Evolutionary conservation across 2,113 vertebrate species (phyloP).

Genomic region (Cyanoliseus patagonus): DNA sequence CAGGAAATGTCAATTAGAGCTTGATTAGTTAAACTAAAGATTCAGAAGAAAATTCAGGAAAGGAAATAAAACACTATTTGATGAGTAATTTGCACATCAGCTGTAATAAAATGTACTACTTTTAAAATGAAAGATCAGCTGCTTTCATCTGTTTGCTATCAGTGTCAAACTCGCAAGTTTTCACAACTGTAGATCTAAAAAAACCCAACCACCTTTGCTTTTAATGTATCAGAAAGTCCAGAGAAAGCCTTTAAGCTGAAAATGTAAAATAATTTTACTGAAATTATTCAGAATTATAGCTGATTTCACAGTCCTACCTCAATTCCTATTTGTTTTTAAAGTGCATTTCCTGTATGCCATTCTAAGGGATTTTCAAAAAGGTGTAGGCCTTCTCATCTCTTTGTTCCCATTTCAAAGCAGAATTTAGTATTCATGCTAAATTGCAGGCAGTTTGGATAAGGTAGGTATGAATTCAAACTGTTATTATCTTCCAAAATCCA

Average conservation of each 20-base stretch:
- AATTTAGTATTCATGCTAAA: neutral
- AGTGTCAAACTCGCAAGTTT: neutral
- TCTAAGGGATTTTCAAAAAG: neutral
- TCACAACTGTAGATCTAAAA: neutral
- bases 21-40: neutral
- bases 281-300: neutral
- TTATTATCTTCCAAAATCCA: neutral
- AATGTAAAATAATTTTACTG: neutral
- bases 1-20: neutral
- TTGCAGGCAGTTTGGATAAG: neutral
- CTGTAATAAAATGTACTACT: neutral
- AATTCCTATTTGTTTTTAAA: neutral
- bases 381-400: neutral
- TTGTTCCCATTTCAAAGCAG: neutral
- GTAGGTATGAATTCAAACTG: neutral
- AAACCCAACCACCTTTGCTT: neutral
- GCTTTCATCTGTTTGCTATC: neutral
- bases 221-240: neutral
- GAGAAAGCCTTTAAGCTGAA: neutral
- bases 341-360: neutral
- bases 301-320: neutral
- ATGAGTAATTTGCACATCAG: neutral
- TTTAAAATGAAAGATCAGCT: neutral
- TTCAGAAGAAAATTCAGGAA: neutral
- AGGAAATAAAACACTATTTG: neutral